Evolutionary conservation across 1,140 invertebrate genomes (phyloP).

Genomic region (Wasmannia auropunctata): DNA sequence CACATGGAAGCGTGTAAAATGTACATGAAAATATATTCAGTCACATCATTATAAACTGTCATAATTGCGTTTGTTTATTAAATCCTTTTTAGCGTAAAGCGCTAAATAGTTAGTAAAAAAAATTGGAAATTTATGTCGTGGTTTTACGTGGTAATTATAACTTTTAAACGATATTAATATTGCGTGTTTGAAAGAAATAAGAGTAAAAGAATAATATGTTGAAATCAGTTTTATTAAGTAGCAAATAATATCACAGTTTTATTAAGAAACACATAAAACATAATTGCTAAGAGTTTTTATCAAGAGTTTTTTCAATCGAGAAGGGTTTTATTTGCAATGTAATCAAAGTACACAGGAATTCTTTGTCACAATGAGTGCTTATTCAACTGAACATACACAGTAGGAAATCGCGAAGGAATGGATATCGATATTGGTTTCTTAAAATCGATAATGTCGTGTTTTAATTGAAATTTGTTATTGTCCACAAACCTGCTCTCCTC

Average conservation of each 20-base stretch:
- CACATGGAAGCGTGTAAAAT: background rate
- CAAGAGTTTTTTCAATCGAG: background rate
- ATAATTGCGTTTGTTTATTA: background rate
- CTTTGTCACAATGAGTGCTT: background rate
- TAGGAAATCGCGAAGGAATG: background rate
- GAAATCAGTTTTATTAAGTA: constrained; percentile 1
- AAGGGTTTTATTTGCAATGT: background rate
- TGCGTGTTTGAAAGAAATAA: background rate
- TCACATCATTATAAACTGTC: background rate
- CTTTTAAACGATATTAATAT: background rate
- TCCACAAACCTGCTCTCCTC: background rate
- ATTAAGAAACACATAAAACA: background rate
- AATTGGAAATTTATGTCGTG: background rate
- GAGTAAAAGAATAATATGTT: background rate
- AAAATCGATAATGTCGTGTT: background rate
- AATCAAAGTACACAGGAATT: background rate
- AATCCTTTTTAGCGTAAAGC: background rate
- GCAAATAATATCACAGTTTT: background rate
- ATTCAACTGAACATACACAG: constrained; percentile 16
- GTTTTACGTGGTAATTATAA: background rate
- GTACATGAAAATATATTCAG: background rate
- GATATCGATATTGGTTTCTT: background rate
- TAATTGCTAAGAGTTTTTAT: background rate
- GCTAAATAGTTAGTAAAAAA: background rate
- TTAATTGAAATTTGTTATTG: constrained; percentile 18